Evolutionary conservation across 2,888 invertebrate species (phyloP), one percentile per base, ranked within the genome.

Genomic region (Sinelater perroti): DNA sequence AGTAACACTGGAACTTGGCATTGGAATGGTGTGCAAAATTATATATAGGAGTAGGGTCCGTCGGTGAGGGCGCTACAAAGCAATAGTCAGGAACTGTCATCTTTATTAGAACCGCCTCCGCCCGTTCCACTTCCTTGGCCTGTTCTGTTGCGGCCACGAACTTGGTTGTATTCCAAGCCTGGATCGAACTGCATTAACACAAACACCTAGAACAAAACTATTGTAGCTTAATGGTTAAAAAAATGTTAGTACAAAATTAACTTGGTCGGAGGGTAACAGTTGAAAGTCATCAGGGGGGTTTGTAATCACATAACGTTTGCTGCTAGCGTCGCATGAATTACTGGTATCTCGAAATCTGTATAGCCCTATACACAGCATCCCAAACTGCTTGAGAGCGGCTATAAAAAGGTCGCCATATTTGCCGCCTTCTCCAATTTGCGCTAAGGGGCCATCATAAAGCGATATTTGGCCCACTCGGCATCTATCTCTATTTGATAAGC

Each of bases 231-330:
- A n/a, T n/a, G n/a, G n/a, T n/a, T n/a, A n/a, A n/a, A n/a, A n/a
- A n/a, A n/a, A n/a, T n/a, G n/a, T n/a, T n/a, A n/a, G n/a, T n/a
- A n/a, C n/a, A n/a, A n/a, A n/a, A n/a, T n/a, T n/a, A n/a, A 97
- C 97, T 90, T 97, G 96, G 86, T 99, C 99, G 70, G 97, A 97
- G 67, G 95, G 95, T 80, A 97, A 84, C 78, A 99, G 83, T 68
- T 92, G 91, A 82, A 99, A 96, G 82, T 99, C 97, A 80, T 97
- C 96, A 51, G 98, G 97, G 73, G 99, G 99, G 85, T 99, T 99
- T 52, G 99, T 99, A 81, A 99, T 98, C 79, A 99, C 99, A 82
- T 98, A 99, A 79, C 99, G 88, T 82, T 99, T 99, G 79, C 95
- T 95, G 75, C 93, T 97, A 57, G 97, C 96, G 80, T 95, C 95